Base-by-base conservation (phyloP, 2,888 invertebrate genomes). In the Ischnura elegans region DNA sequence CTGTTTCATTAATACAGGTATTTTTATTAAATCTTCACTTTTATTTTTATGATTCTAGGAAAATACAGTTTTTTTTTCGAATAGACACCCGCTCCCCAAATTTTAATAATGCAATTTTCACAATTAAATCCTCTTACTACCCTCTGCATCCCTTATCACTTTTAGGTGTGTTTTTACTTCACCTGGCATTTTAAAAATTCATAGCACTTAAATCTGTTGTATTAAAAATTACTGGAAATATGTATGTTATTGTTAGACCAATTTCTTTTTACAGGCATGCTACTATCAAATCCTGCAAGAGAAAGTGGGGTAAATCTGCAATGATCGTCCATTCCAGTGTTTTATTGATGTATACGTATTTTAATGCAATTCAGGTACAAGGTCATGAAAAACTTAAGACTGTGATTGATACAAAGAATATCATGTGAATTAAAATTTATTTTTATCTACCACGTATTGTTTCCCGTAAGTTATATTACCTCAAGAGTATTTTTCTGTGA, bases 241-340 rank as follows among this genome's bases (percentile, higher is more conserved):
- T 21, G 25, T 25, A 25, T 21, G 6, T 21, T 61, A 61, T 21
- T 61, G 13, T 21, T 55, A 51, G n/a, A n/a, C n/a, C 42, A 93
- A 66, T 93, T 93, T 1, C 13, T 94, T 76, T 93, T 94, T 97
- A 87, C 96, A 98, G 97, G 98, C 98, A 25, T 97, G 97, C 95
- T 98, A 98, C 96, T 97, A 97, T 95, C 98, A 98, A 96, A 98
- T 98, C 95, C 96, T 98, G 25, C 97, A 97, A 96, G 98, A 98
- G 95, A 97, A 97, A 76, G 76, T 29, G 76, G 76, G 76, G 29
- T 76, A 36, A 76, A 16, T 36, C 1, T 25, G 76, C 13, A 25
- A 76, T 29, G 76, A 36, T 29, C 76, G 0, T 2, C 76, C 36
- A 29, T 55, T 55, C 55, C 21, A 29, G 61, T 29, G 8, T 29